These are phyloP conservation scores for Epizoanthus stellaris DNA, from an alignment of 92 coral and sea anemone genomes.

Conservation along the genomic window DNA sequence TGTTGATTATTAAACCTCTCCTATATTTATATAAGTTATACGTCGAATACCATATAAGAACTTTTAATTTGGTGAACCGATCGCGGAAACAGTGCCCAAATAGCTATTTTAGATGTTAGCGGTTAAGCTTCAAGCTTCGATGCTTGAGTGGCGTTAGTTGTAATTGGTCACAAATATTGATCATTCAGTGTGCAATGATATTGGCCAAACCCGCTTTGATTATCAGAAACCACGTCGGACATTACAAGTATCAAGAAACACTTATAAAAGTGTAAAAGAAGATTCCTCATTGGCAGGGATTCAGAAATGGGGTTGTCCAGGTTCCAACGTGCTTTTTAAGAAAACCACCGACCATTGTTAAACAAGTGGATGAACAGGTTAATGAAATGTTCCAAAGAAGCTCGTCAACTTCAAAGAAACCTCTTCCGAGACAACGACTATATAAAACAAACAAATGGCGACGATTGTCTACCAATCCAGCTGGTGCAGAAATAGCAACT, in stretches of 20 bases:
- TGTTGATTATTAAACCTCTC: too few relatives aligned
- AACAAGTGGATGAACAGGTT: conserved; percentile 1
- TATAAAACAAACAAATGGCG: conserved; percentile 11
- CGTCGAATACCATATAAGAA: neutral
- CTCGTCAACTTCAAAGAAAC: conserved; percentile 39
- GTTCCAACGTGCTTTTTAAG: neutral
- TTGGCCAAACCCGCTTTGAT: conserved; percentile 22
- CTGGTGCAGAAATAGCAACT: neutral
- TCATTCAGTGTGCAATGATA: conserved; percentile 14
- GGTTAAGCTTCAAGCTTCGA: conserved; percentile 1
- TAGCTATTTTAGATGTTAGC: conserved; percentile 1
- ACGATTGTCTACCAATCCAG: conserved; percentile 3
- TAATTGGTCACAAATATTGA: neutral
- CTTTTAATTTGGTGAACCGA: neutral
- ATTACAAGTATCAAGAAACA: neutral
- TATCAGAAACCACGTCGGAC: neutral
- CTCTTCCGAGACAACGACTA: conserved; percentile 16
- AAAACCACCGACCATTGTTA: conserved; percentile 2
- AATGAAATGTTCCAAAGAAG: neutral
- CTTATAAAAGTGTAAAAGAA: neutral
- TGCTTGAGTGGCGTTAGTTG: neutral
- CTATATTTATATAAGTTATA: too few relatives aligned
- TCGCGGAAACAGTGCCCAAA: neutral
- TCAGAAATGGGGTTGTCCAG: neutral
- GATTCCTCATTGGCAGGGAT: neutral